Evolutionary conservation across 2,113 vertebrate species (phyloP), one percentile per base, ranked within the genome.

Genomic region (Clarias batrachus): DNA sequence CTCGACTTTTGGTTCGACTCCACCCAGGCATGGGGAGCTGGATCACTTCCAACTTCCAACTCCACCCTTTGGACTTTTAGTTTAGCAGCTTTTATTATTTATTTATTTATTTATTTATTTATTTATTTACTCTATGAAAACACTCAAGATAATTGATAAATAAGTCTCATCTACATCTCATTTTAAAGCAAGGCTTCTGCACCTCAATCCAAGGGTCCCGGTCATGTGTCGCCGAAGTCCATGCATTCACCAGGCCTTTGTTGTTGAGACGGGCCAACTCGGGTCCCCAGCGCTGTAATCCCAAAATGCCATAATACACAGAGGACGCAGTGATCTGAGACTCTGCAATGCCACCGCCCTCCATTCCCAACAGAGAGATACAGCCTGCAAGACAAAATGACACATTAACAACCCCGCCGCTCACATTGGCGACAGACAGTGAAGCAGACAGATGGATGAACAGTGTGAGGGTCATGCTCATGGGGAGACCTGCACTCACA

Each of bases 141-240:
- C 41, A 57, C 9, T 56, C 14, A 56, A 13, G 1, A 27, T 17
- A 56, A 59, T 11, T 27, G 25, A 74, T 74, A 52, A 76, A 76
- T 52, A 52, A 54, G 25, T 25, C 48, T 25, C 25, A 3, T 30
- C 19, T 17, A 57, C 17, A 17, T 12, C 11, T 52, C 14, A 23
- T 82, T 54, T 74, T 33, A 65, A 86, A 85, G 3, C 33, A 13
- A 76, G 8, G 54, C 14, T 9, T 5, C 30, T 88, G 89, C 90
- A 98, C 98, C 96, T 99, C 93, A 68, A 99, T 97, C 98, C 97
- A 99, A 9, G 98, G 97, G 76, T 89, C 97, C 90, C 90, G 95
- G 93, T 99, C 98, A 0, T 98, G 96, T 83, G 96, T 92, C 33
- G 97, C 97, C 30, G 98, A 92, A 0, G 96, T 98, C 98, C 98